Evolutionary conservation across 2,888 invertebrate genomes (phyloP).

Genomic region (Piscicola geometra): DNA sequence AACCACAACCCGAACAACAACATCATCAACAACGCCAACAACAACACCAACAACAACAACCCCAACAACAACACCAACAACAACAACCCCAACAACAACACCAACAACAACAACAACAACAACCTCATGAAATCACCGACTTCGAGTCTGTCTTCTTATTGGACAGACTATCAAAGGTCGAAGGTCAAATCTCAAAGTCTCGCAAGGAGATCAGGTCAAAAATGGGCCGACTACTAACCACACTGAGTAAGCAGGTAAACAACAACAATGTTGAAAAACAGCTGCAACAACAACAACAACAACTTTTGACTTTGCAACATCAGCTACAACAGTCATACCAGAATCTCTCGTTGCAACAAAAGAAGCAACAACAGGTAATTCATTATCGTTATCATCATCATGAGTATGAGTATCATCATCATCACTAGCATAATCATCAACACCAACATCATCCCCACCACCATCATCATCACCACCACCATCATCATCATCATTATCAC

Average conservation of each 20-base stretch:
- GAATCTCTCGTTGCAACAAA: background rate
- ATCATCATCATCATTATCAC: slow-evolving; percentile 35
- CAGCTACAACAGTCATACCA: background rate
- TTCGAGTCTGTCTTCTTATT: slow-evolving; percentile 21
- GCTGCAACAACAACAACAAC: slow-evolving; percentile 7
- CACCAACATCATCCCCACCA: slow-evolving; percentile 25
- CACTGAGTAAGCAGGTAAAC: background rate
- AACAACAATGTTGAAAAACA: slow-evolving; percentile 4
- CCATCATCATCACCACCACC: slow-evolving; percentile 29
- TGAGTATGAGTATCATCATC: no score
- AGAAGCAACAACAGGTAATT: background rate
- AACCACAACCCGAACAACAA: background rate
- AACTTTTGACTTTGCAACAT: slow-evolving; percentile 6
- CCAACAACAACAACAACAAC: background rate
- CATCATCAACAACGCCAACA: background rate
- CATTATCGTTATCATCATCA: slow-evolving; percentile 28
- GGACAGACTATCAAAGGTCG: slow-evolving; percentile 2
- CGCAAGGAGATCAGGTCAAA: background rate
- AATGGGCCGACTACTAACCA: background rate
- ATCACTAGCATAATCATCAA: slow-evolving; percentile 24
- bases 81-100: background rate
- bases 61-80: background rate
- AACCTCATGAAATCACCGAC: background rate
- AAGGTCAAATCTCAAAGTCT: slow-evolving; percentile 8
- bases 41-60: background rate